Evolutionary conservation across 2,797 vertebrate species (phyloP).

Genomic region (Hypotaenidia okinawae): DNA sequence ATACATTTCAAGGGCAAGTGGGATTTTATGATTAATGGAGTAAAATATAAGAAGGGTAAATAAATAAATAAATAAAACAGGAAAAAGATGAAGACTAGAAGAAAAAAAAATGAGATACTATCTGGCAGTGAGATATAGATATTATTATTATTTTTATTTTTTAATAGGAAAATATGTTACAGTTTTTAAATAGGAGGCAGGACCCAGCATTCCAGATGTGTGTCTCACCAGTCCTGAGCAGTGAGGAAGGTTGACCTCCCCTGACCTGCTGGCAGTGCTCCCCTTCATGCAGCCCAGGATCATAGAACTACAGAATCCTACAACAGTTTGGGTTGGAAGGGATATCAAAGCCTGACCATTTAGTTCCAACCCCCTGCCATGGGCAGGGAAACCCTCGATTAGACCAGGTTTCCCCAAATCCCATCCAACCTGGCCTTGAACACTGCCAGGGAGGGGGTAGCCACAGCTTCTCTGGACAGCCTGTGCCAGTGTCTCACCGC

Average conservation of each 20-base stretch:
- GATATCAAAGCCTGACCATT: too few species aligned
- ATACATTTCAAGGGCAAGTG: not conserved
- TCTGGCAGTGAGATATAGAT: not conserved
- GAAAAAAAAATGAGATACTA: not conserved
- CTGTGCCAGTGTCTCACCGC: too few species aligned
- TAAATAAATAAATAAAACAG: not conserved
- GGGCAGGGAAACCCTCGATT: too few species aligned
- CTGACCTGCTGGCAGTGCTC: not conserved
- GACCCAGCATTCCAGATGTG: not conserved
- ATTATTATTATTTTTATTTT: not conserved
- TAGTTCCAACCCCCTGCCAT: too few species aligned
- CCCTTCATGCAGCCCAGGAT: not conserved
- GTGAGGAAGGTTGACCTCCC: not conserved
- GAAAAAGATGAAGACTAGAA: not conserved
- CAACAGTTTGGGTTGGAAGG: too few species aligned
- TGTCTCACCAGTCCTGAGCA: not conserved
- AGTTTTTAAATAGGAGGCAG: not conserved
- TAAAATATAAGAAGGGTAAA: not conserved
- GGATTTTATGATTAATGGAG: not conserved
- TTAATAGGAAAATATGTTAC: not conserved
- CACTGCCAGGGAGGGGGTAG: too few species aligned
- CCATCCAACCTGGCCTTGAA: too few species aligned
- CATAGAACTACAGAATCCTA: too few species aligned
- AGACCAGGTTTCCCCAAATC: too few species aligned
- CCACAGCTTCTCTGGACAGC: too few species aligned